Conservation (phyloP, 1,140 invertebrate species). For the Bombus waltoni region DNA sequence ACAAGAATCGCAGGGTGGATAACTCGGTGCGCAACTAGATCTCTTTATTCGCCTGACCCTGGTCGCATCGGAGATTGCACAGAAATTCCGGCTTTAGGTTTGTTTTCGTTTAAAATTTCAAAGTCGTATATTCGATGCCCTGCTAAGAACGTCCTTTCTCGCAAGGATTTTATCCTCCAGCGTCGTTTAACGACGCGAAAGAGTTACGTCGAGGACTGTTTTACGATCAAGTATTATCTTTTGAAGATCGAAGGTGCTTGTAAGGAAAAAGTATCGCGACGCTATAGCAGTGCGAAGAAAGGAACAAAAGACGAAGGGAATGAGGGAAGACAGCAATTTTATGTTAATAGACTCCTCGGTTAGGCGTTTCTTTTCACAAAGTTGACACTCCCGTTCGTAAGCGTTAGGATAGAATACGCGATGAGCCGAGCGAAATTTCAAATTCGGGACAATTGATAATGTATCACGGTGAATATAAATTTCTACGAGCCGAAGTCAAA, state of each 20-base stretch:
- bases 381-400: too few species aligned
- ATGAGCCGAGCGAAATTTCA: too few species aligned
- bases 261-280: not conserved
- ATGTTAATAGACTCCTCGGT: too few species aligned
- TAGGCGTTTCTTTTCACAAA: too few species aligned
- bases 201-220: not conserved
- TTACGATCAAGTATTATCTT: not conserved
- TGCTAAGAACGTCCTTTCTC: not conserved
- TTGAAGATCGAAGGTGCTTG: not conserved
- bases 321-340: too few species aligned
- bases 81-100: conserved; percentile 17
- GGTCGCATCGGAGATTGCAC: not conserved
- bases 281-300: not conserved
- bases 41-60: conserved; percentile 1
- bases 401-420: too few species aligned
- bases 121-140: conserved; percentile 3
- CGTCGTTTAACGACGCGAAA: not conserved
- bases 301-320: not conserved
- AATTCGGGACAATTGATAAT: too few species aligned
- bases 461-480: not conserved
- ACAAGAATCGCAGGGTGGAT: not conserved
- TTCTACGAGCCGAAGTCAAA: not conserved
- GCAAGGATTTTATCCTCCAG: not conserved
- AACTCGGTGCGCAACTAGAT: conserved; percentile 15
- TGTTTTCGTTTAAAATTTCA: conserved; percentile 41